phyloP scores from a whole-genome alignment of 2,797 vertebrate genomes.

The Chlorospingus semifuscus region DNA sequence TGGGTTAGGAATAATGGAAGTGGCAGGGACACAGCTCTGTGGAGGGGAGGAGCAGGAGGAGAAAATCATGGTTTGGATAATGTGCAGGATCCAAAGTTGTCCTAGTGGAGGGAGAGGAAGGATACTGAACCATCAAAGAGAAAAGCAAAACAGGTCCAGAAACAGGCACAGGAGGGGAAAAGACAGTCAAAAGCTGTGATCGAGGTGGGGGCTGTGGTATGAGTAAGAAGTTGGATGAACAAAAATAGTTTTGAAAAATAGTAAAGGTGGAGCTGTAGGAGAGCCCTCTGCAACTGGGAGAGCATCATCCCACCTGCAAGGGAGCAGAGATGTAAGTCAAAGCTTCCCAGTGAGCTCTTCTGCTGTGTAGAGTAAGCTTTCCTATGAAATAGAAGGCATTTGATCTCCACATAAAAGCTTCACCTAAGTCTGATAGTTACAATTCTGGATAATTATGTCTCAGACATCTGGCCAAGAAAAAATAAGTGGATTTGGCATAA shows the following conservation, averaged over 20 bases:
- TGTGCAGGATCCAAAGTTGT: background rate
- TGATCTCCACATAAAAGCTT: conserved; percentile 32
- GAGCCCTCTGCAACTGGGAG: background rate
- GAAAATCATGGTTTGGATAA: background rate
- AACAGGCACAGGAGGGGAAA: background rate
- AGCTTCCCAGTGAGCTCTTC: background rate
- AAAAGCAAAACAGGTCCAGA: background rate
- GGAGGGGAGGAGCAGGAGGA: background rate
- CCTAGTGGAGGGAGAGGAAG: background rate
- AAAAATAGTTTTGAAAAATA: background rate
- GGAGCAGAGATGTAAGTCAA: background rate
- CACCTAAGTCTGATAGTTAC: background rate
- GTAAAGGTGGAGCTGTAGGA: background rate
- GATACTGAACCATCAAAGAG: background rate
- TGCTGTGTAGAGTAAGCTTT: background rate
- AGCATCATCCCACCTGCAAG: background rate
- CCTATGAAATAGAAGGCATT: background rate
- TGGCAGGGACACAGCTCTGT: background rate
- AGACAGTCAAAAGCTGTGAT: background rate
- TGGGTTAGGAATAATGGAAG: background rate
- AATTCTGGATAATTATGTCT: background rate
- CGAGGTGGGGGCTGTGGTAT: background rate
- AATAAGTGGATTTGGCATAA: conserved; percentile 12
- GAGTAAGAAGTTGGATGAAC: background rate
- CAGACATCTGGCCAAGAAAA: conserved; percentile 2